phyloP scores from a whole-genome alignment of 2,888 invertebrate genomes.

The Brachyptera putata region DNA sequence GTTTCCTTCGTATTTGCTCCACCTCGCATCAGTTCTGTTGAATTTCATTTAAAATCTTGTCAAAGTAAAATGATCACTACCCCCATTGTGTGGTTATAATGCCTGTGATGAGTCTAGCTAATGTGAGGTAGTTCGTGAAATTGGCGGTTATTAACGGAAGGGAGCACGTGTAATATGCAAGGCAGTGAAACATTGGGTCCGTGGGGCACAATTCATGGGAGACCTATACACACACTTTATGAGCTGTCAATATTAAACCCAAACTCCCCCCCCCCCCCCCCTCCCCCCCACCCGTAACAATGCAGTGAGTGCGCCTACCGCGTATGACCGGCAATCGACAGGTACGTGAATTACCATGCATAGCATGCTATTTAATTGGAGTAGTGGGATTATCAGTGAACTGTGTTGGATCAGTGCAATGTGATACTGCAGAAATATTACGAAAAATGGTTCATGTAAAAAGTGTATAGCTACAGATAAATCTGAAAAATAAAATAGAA shows the following conservation, averaged over 20 bases:
- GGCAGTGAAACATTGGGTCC: constrained; percentile 28
- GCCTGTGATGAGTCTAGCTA: constrained; percentile 26
- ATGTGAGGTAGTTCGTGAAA: constrained; percentile 30
- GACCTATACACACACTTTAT: constrained; percentile 25
- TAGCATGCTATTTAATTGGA: constrained; percentile 29
- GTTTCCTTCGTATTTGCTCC: no score
- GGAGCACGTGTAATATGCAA: constrained; percentile 22
- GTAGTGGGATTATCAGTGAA: constrained; percentile 1
- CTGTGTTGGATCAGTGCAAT: neutral
- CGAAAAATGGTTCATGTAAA: neutral
- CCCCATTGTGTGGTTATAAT: neutral
- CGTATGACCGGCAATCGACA: constrained; percentile 23
- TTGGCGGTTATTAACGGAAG: constrained; percentile 41
- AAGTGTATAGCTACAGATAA: no score
- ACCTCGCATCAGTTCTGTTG: no score
- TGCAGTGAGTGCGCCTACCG: no score
- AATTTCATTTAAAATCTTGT: no score
- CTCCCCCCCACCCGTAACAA: no score
- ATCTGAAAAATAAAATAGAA: no score
- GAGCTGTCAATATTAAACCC: constrained; percentile 26
- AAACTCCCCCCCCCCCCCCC: neutral
- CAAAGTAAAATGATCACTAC: no score
- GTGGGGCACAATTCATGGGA: constrained; percentile 27
- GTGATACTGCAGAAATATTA: neutral
- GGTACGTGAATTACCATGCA: constrained; percentile 29